Evolutionary conservation across 2,888 invertebrate genomes (phyloP).

Genomic region (Leptopilina drosophilae): DNA sequence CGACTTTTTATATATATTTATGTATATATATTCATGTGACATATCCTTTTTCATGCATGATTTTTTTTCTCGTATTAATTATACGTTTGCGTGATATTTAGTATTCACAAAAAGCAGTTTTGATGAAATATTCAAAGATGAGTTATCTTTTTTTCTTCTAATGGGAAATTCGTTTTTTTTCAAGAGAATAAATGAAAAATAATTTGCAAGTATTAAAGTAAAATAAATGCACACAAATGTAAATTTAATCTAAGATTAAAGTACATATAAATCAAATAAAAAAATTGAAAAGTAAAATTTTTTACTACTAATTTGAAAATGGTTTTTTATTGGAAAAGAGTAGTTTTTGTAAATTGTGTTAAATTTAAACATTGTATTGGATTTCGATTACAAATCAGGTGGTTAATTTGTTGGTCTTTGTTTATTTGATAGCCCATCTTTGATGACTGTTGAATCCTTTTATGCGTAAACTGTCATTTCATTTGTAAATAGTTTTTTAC

Average conservation of each 20-base stretch:
- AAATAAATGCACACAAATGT: too few relatives aligned
- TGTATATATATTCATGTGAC: constrained; percentile 47
- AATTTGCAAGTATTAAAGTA: too few relatives aligned
- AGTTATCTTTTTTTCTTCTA: neutral
- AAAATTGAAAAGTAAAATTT: too few relatives aligned
- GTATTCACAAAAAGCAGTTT: constrained; percentile 1
- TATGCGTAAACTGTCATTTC: constrained; percentile 18
- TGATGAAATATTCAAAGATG: constrained; percentile 2
- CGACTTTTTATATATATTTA: constrained; percentile 40
- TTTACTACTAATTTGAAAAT: too few relatives aligned
- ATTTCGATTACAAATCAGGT: neutral
- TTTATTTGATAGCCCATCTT: neutral
- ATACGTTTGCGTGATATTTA: constrained; percentile 22
- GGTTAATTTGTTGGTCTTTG: too few relatives aligned
- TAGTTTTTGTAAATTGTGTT: neutral
- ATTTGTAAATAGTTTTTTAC: neutral
- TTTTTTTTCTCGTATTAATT: constrained; percentile 33
- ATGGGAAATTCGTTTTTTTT: neutral
- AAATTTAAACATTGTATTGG: neutral
- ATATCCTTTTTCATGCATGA: constrained; percentile 57
- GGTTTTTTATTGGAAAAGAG: too few relatives aligned
- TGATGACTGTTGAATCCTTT: constrained; percentile 4
- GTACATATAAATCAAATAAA: too few relatives aligned
- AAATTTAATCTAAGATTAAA: too few relatives aligned
- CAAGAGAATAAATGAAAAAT: too few relatives aligned